Evolutionary conservation across 2,797 vertebrate genomes (phyloP), one percentile per base, ranked within the genome.

Genomic region (Xenopus petersii): DNA sequence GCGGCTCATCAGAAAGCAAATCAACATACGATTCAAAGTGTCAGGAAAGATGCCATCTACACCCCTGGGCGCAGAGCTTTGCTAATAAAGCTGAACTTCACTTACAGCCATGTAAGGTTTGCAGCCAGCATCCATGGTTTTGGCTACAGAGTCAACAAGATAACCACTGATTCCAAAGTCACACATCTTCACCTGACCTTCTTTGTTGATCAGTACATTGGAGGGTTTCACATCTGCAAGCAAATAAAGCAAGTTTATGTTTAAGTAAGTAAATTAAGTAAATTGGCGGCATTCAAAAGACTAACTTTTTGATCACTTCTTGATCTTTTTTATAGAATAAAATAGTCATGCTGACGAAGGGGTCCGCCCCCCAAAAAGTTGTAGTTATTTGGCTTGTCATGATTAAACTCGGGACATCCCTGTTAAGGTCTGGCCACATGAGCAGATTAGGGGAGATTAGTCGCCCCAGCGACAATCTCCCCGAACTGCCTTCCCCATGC

Each of bases 61-160:
- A 24, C 5, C 49, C 2, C 49, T 54, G 8, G 4, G 36, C 5
- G 5, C 36, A 42, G 33, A 36, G 3, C 2, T 36, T n/a, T 56
- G 54, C 15, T 56, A 7, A 17, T 56, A 56, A 30, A 12, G 62
- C 15, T 17, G 36, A 64, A 24, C 70, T 66, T 67, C 46, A 87
- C 95, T 96, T 82, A 98, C 96, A 54, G 96, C 96, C 96, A 98
- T 98, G 90, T 98, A 98, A 1, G 96, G 96, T 83, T 98, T 98
- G 86, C 96, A 98, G 81, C 96, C 96, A 0, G 96, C 96, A 4
- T 98, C 96, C 88, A 98, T 95, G 16, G 96, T 98, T 84, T 98
- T 98, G 46, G 96, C 96, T 77, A 98, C 95, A 0, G 96, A 98
- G 87, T 98, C 96, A 5, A 98, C 96, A 75, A 98, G 91, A 87